phyloP scores from a whole-genome alignment of 1,140 invertebrate species.

The Drosophila lowei region DNA sequence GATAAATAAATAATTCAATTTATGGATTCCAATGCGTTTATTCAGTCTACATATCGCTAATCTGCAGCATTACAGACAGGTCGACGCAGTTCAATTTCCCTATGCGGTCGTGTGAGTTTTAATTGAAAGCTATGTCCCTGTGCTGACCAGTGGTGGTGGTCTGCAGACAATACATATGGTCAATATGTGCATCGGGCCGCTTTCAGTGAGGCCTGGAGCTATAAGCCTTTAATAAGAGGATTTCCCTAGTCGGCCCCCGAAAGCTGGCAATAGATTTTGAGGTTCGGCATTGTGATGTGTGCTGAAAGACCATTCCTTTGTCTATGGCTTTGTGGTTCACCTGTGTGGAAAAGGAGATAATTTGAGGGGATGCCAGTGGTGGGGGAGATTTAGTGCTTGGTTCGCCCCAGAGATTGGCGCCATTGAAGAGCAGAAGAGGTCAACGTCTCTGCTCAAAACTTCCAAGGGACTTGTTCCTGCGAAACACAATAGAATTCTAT shows the following conservation, averaged over 20 bases:
- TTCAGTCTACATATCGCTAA: constrained; percentile 49
- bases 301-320: too few relatives aligned
- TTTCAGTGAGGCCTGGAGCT: not conserved
- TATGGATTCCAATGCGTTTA: constrained; percentile 54
- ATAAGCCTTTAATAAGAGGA: not conserved
- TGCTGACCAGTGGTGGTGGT: constrained; percentile 2
- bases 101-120: constrained; percentile 19
- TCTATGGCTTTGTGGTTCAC: too few relatives aligned
- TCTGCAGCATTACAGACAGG: constrained; percentile 60
- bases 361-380: too few relatives aligned
- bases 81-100: constrained; percentile 12
- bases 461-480: not conserved
- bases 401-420: too few relatives aligned
- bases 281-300: not conserved
- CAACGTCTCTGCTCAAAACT: too few relatives aligned
- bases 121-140: constrained; percentile 25
- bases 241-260: too few relatives aligned
- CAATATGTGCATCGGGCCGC: constrained; percentile 11
- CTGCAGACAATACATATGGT: constrained; percentile 7
- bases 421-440: too few relatives aligned
- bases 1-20: constrained; percentile 68
- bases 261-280: constrained; percentile 1
- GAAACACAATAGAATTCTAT: constrained; percentile 11
- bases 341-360: not conserved
- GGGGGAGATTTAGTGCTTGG: too few relatives aligned